These are phyloP conservation scores for Oscarella lobularis DNA, from an alignment of 37 sponge, comb jelly and placozoan genomes.

Conservation along the genomic window DNA sequence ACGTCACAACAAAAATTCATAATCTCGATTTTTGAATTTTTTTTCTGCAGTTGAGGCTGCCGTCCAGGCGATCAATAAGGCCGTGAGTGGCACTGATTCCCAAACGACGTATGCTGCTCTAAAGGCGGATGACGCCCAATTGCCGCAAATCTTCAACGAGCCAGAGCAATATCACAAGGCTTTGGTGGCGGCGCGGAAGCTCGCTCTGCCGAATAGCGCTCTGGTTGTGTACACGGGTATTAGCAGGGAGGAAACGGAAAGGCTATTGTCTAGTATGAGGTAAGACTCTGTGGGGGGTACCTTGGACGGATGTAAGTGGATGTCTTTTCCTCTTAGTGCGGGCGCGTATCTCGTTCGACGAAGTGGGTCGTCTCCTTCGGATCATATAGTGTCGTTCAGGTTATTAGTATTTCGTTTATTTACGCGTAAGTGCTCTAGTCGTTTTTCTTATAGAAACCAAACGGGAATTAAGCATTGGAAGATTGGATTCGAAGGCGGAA, in stretches of 20 bases:
- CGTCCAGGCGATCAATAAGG: neutral
- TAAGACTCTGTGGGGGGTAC: no score
- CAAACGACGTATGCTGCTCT: neutral
- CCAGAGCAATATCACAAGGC: neutral
- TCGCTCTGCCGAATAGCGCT: neutral
- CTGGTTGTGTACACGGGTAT: neutral
- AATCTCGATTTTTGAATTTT: neutral
- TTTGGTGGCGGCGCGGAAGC: neutral
- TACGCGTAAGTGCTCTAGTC: neutral
- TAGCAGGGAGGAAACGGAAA: neutral
- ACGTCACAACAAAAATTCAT: neutral
- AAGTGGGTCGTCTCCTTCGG: neutral
- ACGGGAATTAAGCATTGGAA: conserved; percentile 7
- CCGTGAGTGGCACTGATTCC: neutral
- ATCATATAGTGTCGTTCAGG: neutral
- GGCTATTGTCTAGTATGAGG: conserved; percentile 1
- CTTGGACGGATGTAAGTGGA: neutral
- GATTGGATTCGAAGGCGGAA: neutral
- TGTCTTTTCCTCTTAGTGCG: neutral
- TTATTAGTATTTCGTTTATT: neutral
- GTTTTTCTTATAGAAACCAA: neutral
- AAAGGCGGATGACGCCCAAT: neutral
- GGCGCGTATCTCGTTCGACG: conserved; percentile 1
- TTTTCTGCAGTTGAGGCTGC: neutral
- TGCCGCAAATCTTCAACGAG: conserved; percentile 1